Evolutionary conservation across 2,113 vertebrate species (phyloP), one percentile per base, ranked within the genome.

Genomic region (Coptodon bakossiorum): DNA sequence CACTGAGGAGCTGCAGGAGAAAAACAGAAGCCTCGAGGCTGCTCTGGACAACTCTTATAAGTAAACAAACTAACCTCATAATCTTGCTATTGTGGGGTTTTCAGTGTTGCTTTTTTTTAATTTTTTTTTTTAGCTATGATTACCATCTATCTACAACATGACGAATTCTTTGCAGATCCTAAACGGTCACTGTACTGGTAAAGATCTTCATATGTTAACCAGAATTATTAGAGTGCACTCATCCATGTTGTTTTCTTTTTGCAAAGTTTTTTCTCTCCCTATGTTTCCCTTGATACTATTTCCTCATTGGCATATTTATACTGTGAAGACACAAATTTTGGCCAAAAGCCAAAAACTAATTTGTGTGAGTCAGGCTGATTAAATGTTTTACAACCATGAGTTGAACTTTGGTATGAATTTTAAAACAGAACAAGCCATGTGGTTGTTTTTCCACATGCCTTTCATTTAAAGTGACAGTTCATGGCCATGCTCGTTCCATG

Each of bases 11-110:
- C 95, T 98, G 73, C 97, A 97, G 86, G 98, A 99, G 94, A 97
- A 93, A 85, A 99, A 97, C 94, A 96, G 98, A 84, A 99, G 98
- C 84, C 91, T 98, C 38, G 97, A 99, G 91, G 97, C 98, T 16
- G 98, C 98, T 19, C 96, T 99, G 3, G 98, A 99, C 89, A 97
- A 93, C 83, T 96, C 98, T 19, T 99, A 99, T 88, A 98, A 97
- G 99, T 99, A 96, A 94, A 88, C 71, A 83, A 76, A 27, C 4
- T 34, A 73, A 76, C 11, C 12, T 22, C 4, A 43, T 14, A 31
- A 45, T 19, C 16, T 22, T 79, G 6, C 16, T 11, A 19, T 17
- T 63, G 9, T 63, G 3, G 14, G 50, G 8, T 52, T 66, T 52
- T n/a, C 4, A 52, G 3, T 52, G 50, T 38, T 56, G 11, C 3